Evolutionary conservation across 2,797 vertebrate genomes (phyloP), one percentile per base, ranked within the genome.

Genomic region (Gymnothorax javanicus): DNA sequence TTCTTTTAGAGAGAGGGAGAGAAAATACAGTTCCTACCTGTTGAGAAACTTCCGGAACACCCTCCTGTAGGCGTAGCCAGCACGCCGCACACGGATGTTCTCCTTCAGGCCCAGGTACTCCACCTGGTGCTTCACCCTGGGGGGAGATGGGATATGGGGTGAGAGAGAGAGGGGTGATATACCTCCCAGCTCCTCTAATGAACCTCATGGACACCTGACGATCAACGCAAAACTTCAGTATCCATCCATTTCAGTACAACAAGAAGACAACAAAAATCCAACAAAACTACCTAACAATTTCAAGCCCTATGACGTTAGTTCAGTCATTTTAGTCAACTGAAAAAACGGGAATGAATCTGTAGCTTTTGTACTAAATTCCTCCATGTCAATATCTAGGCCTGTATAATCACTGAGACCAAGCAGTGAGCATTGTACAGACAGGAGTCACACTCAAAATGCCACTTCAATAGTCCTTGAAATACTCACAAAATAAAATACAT

Each of bases 101-200:
- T 99, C 99, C 92, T 99, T 99, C 90, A 99, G 95, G 86, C 98
- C 98, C 82, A 99, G 95, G 90, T 99, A 99, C 89, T 99, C 99
- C 77, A 99, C 99, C 90, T 99, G 99, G 91, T 99, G 99, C 91
- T 99, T 99, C 20, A 99, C 98, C 90, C 99, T 99, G 71, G 2
- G 86, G 87, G 91, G 62, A 87, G 57, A 90, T 23, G 56, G 20
- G 52, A 62, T 9, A 25, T 27, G 7, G 20, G 25, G 56, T 9
- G 0, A 75, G 25, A 52, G 15, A 85, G 60, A n/a, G 71, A 9
- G 75, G 50, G 15, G 6, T 15, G 20, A 15, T 20, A 52, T 7
- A 17, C 15, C 33, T 6, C 6, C 12, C 27, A 4, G 7, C 4
- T 52, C 0, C 17, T 9, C 60, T 64, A 64, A 59, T 79, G 13